Evolutionary conservation across 2,888 invertebrate genomes (phyloP).

Genomic region (Corythucha ciliata): DNA sequence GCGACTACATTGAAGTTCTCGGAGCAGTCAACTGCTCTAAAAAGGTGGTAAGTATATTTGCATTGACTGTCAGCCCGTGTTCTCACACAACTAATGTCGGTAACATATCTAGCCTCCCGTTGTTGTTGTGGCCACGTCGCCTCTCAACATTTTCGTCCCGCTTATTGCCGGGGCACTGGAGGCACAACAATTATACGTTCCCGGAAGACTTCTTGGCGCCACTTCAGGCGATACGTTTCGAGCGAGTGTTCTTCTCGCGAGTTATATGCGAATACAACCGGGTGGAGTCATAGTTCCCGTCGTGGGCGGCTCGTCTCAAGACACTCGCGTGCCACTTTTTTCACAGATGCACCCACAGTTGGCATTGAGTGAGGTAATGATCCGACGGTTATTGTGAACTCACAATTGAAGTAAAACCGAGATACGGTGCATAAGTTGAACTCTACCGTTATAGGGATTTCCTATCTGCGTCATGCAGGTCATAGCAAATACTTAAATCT

Average conservation of each 20-base stretch:
- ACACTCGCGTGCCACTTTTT: conserved; percentile 66
- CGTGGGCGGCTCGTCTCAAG: conserved; percentile 64
- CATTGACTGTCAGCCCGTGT: neutral
- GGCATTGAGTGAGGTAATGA: neutral
- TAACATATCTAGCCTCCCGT: conserved; percentile 18
- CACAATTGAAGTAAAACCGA: too few relatives aligned
- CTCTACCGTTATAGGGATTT: too few relatives aligned
- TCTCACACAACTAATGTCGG: neutral
- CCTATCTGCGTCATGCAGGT: too few relatives aligned
- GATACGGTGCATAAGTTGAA: too few relatives aligned
- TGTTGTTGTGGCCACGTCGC: conserved; percentile 26
- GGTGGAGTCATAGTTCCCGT: conserved; percentile 50
- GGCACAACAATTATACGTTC: conserved; percentile 18
- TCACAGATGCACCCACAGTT: conserved; percentile 55
- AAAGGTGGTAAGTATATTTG: neutral
- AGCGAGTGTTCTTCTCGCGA: conserved; percentile 22
- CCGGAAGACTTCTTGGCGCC: conserved; percentile 24
- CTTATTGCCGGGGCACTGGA: conserved; percentile 15
- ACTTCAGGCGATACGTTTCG: conserved; percentile 23
- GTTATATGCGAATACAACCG: conserved; percentile 7
- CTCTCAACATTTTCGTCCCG: conserved; percentile 26
- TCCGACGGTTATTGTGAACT: too few relatives aligned
- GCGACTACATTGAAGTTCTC: neutral
- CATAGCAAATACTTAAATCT: too few relatives aligned
- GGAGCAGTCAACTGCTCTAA: neutral